Conservation (phyloP, 1,140 invertebrate genomes). For the Lucilia cuprina region DNA sequence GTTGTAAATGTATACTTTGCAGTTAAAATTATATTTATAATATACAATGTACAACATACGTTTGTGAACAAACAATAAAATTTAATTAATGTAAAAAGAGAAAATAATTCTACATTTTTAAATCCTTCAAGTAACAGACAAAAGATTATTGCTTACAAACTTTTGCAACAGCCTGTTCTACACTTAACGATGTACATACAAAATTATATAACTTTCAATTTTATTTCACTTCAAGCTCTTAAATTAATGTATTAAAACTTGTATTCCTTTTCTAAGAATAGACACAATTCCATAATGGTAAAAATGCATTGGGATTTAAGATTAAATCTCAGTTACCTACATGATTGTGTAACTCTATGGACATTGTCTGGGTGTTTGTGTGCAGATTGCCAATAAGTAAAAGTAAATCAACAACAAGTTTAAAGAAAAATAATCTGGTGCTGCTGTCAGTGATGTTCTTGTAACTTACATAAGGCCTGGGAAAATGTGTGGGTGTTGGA, state of each 20-base stretch:
- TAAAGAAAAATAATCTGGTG: background rate
- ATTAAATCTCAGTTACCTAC: background rate
- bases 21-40: no score
- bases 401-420: background rate
- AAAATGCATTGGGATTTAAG: background rate
- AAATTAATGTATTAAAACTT: background rate
- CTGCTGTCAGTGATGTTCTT: constrained; percentile 10
- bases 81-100: no score
- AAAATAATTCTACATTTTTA: no score
- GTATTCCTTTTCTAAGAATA: background rate
- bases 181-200: background rate
- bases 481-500: constrained; percentile 24
- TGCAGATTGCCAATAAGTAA: background rate
- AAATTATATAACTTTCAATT: background rate
- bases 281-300: background rate
- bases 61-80: no score
- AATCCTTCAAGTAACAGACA: no score
- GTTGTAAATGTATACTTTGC: no score
- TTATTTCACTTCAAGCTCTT: background rate
- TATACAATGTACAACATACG: no score
- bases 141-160: no score
- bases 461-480: constrained; percentile 9
- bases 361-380: background rate
- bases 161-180: no score
- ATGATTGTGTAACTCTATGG: background rate